Conservation (phyloP, 2,888 invertebrate genomes). For the Bugulina stolonifera region DNA sequence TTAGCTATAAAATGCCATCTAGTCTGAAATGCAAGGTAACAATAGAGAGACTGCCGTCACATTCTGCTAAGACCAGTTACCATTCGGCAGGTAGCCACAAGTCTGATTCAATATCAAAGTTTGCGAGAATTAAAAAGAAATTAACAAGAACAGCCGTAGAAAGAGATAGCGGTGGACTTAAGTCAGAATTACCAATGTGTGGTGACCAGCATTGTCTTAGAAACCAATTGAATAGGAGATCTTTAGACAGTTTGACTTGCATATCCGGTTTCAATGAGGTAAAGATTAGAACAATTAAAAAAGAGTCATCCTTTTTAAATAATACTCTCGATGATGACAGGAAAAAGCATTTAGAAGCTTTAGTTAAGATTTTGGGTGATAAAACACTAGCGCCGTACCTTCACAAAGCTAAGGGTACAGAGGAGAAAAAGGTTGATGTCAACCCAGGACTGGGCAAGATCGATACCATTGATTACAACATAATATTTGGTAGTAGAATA, state of each 20-base stretch:
- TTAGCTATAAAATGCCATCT: constrained; percentile 5
- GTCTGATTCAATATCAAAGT: neutral
- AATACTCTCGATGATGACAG: neutral
- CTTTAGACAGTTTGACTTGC: neutral
- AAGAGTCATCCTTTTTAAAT: neutral
- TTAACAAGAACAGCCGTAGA: neutral
- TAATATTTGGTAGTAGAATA: constrained; percentile 16
- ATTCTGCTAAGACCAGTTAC: neutral
- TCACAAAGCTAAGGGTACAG: neutral
- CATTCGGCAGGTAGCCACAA: neutral
- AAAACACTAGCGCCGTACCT: neutral
- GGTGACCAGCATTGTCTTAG: neutral
- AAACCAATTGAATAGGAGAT: neutral
- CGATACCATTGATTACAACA: neutral
- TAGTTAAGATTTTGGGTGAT: constrained; percentile 1
- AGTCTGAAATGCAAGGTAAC: neutral
- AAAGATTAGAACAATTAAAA: neutral
- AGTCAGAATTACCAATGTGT: neutral
- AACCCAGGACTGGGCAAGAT: neutral
- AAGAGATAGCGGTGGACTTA: neutral
- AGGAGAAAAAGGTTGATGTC: neutral
- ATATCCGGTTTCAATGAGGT: neutral
- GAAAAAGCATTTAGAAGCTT: neutral
- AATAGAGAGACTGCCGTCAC: neutral
- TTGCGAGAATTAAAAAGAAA: neutral